Percentiles rank a stretch among this genome's conserved stretches.
These are phyloP conservation scores for Harlomillsia oculata DNA, from an alignment of 1,140 invertebrate species.

Conservation along the genomic window DNA sequence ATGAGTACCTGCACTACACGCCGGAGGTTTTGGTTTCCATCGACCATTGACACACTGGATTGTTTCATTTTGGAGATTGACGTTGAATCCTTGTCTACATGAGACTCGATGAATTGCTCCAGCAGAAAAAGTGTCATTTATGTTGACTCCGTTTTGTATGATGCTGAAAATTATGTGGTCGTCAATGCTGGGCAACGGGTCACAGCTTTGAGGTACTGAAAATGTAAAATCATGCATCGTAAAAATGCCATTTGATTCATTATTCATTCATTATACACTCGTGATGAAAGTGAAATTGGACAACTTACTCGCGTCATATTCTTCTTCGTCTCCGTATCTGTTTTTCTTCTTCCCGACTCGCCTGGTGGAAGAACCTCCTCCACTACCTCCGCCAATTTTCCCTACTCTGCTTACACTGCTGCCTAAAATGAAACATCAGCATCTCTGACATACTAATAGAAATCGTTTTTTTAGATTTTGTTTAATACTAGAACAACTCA, in stretches of 20 bases:
- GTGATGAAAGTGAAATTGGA: no score
- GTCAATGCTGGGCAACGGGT: no score
- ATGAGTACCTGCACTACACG: constrained; percentile 64
- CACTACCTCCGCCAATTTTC: constrained; percentile 27
- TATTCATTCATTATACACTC: no score
- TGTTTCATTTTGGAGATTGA: constrained; percentile 65
- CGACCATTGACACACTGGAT: constrained; percentile 63
- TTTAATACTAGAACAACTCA: no score
- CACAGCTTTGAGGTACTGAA: no score
- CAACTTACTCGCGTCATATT: constrained; percentile 37
- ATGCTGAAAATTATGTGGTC: no score
- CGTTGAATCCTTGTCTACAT: constrained; percentile 61
- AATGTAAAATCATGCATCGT: no score
- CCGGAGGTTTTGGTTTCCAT: constrained; percentile 69
- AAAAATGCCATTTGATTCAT: no score
- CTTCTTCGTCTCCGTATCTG: constrained; percentile 41
- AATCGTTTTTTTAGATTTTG: no score
- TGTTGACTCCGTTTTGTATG: no score
- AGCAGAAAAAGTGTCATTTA: constrained; percentile 37
- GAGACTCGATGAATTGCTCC: constrained; percentile 60
- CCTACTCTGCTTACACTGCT: constrained; percentile 1
- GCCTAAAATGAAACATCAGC: background rate
- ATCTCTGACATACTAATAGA: background rate
- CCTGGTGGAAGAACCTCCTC: constrained; percentile 35
- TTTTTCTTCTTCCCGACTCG: constrained; percentile 42